Evolutionary conservation across 2,888 invertebrate species (phyloP), one percentile per base, ranked within the genome.

Genomic region (Strigamia crassipes): DNA sequence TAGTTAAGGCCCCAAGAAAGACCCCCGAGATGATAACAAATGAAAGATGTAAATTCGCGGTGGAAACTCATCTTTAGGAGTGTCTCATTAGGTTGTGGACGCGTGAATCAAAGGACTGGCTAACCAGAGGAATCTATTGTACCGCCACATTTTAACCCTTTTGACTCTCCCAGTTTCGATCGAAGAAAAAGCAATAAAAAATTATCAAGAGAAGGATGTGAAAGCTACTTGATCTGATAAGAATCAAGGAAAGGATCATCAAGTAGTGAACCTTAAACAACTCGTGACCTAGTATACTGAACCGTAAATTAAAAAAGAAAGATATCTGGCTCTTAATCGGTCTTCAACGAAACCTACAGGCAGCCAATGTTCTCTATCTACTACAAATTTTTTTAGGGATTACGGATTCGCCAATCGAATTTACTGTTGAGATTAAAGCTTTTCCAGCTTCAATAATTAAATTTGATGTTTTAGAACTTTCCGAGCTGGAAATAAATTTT

Each of bases 151-250:
- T 66, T 66, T 31, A 66, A 66, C 66, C 66, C 66, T 12, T 66
- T 66, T 66, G 31, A 66, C 66, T 31, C n/a, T 15, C 66, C 12
- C 10, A 21, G 10, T 6, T 12, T 66, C 66, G 66, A 66, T 66
- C 66, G 66, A 66, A 66, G 18, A 27, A 66, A 10, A 66, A 66
- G 27, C 23, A 66, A 27, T 27, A 66, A 66, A 66, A 66, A 66
- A 66, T 66, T 66, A 66, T 66, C 66, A 66, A 66, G 66, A 23
- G 66, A 9, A 31, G 23, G 66, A 66, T 27, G 66, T 66, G 15
- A 27, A 66, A 66, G 66, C 66, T 27, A 66, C 66, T 66, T 66
- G 66, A 66, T 66, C 66, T 66, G 66, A 66, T 66, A 66, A 31
- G 66, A 66, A 23, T 27, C 27, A 66, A 27, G 31, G 12, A 51